A percentile compares a stretch with the other conserved stretches of the same genome.
Conservation (phyloP, 2,888 invertebrate species). For the Erpobdella octoculata region DNA sequence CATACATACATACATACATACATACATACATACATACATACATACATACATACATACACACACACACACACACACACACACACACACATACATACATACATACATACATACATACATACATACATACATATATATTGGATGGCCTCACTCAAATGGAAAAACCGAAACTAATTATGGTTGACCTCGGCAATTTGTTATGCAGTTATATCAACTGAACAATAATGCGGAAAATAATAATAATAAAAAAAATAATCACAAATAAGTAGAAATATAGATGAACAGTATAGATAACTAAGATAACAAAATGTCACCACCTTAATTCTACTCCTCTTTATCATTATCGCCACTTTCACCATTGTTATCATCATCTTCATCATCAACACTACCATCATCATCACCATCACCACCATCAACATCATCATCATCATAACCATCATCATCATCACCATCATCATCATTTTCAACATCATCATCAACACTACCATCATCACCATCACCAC, state of each 20-base stretch:
- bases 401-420: not conserved
- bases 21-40: not conserved
- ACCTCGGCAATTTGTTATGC: no score
- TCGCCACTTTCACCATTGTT: not conserved
- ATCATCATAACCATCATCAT: not conserved
- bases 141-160: no score
- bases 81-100: not conserved
- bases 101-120: not conserved
- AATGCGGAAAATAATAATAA: no score
- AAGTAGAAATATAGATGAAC: no score
- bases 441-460: not conserved
- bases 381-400: not conserved
- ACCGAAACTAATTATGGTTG: no score
- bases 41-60: not conserved
- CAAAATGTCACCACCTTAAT: not conserved
- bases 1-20: not conserved
- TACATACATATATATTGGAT: no score
- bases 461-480: not conserved
- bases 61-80: constrained; percentile 2
- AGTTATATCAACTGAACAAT: no score
- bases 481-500: not conserved
- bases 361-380: not conserved
- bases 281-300: not conserved
- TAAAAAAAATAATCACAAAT: no score
- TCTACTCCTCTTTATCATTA: not conserved